Evolutionary conservation across 2,113 vertebrate species (phyloP).

Genomic region (Dipodomys merriami): DNA sequence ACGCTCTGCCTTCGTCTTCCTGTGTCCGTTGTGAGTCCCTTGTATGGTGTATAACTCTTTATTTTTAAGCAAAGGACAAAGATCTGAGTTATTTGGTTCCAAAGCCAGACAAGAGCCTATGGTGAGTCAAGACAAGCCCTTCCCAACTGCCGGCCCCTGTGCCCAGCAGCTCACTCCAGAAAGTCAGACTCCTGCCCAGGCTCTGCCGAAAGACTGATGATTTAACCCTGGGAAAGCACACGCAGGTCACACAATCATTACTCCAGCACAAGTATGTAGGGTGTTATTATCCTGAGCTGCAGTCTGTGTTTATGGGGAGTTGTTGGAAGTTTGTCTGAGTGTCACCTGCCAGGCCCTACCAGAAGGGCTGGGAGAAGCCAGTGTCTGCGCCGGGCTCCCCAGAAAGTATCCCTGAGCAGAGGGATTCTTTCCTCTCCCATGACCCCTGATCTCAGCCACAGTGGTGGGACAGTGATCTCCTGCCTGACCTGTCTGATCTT

Average conservation of each 20-base stretch:
- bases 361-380: not conserved
- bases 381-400: too few species aligned
- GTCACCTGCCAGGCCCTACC: not conserved
- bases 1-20: not conserved
- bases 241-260: not conserved
- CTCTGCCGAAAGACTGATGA: constrained; percentile 6
- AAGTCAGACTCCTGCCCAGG: constrained; percentile 17
- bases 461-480: not conserved
- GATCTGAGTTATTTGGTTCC: not conserved
- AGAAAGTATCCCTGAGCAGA: not conserved
- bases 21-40: not conserved
- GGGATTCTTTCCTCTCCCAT: accelerated
- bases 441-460: not conserved
- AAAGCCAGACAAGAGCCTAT: not conserved
- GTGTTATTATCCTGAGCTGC: constrained; percentile 27
- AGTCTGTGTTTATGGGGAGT: not conserved
- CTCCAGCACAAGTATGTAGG: not conserved
- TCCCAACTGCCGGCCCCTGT: not conserved
- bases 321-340: not conserved
- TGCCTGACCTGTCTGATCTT: constrained; percentile 49
- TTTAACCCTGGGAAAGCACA: not conserved
- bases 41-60: not conserved
- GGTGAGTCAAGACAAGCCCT: not conserved
- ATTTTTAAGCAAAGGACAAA: not conserved
- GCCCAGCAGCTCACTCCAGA: not conserved